phyloP scores from a whole-genome alignment of 2,113 vertebrate genomes.

The Gallinago media region DNA sequence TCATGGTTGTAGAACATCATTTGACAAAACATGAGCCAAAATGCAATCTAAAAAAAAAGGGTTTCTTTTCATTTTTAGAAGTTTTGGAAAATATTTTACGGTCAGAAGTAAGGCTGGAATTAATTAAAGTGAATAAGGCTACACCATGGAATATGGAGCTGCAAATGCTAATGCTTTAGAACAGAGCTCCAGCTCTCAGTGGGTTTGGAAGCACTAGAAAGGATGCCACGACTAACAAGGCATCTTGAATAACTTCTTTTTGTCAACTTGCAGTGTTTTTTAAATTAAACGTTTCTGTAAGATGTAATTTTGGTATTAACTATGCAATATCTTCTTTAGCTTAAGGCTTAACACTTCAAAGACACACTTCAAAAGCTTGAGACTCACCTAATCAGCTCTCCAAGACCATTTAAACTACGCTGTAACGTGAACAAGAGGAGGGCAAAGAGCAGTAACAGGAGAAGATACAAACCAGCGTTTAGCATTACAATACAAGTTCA shows the following conservation, averaged over 20 bases:
- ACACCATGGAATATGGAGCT: background rate
- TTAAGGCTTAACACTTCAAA: background rate
- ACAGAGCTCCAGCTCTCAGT: background rate
- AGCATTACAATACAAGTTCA: conserved; percentile 35
- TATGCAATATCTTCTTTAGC: background rate
- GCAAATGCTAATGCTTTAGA: background rate
- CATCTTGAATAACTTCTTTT: background rate
- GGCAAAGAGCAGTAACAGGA: background rate
- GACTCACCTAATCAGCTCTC: background rate
- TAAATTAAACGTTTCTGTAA: background rate
- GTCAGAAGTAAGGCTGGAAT: background rate
- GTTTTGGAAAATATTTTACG: conserved; percentile 15
- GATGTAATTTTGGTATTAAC: background rate
- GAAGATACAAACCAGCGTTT: conserved; percentile 7
- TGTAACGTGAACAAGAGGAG: background rate
- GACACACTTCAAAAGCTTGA: background rate
- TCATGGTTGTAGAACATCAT: background rate
- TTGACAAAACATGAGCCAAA: background rate
- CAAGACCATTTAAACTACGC: background rate
- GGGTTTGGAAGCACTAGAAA: conserved; percentile 37
- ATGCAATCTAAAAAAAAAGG: background rate
- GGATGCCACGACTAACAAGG: background rate
- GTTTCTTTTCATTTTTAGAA: conserved; percentile 8
- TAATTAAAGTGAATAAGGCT: background rate
- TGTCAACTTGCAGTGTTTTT: background rate